Base-by-base conservation (phyloP, 2,113 vertebrate genomes). In the Pluvialis apricaria region DNA sequence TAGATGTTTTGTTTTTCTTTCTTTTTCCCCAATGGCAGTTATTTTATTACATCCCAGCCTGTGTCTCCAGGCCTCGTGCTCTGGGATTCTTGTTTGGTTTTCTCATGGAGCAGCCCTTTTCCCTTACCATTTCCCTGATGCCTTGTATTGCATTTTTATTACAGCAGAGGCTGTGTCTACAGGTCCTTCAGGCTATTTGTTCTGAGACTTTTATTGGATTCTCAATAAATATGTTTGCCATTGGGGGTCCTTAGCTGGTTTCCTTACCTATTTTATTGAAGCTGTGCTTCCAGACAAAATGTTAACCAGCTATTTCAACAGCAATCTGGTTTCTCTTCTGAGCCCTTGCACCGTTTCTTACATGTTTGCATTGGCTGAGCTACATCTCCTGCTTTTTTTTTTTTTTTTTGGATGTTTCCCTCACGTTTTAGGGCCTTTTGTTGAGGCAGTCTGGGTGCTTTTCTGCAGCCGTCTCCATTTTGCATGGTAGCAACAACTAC, bases 151-250 rank as follows among this genome's bases (percentile, higher is more conserved):
- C 18, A n/a, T 85, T 98, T 98, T 98, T 98, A 98, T 81, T 88
- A 95, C 97, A 96, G 86, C 70, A 94, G 42, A 89, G 96, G 77
- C 97, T 92, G 88, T 65, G 89, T 97, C 96, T 94, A 88, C 89
- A 81, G 94, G 95, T 93, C 95, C 97, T 98, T 97, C 97, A 95
- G 97, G 91, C 97, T 98, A 97, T 97, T 98, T 97, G 97, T 97
- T 97, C 95, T 92, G 96, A 97, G 97, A 94, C 76, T 98, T 98
- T 98, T 98, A 98, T 98, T 98, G 97, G 97, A 97, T 94, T 94
- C 97, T 97, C 97, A 97, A 95, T 97, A 97, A 97, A 98, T 98
- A 97, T 76, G 96, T 95, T 96, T 98, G 97, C 97, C 95, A 60
- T 79, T 98, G 97, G 98, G 97, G 97, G 97, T 98, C 98, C 97